Evolutionary conservation across 2,113 vertebrate species (phyloP), one percentile per base, ranked within the genome.

Genomic region (Siniperca knerii): DNA sequence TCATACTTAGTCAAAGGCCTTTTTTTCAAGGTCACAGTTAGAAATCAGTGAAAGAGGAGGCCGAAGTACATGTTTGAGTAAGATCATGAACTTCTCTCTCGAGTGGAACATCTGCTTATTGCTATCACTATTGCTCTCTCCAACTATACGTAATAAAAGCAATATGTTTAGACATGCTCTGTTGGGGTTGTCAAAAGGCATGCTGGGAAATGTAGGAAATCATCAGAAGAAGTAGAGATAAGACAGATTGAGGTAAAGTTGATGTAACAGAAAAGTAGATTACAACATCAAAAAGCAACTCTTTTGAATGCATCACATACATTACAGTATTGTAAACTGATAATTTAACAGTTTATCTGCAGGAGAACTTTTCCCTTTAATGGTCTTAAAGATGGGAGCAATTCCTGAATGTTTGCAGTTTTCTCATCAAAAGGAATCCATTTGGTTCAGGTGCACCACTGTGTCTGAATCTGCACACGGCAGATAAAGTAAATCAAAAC

Each of bases 401-500:
- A 37, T 20, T 64, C 40, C 13, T 58, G 13, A 67, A 40, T 77
- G 52, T 73, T 50, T 48, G 64, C 21, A 25, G 12, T 69, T 74
- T 52, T 29, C 70, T 60, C 65, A 75, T 75, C 72, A 66, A 25
- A 66, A 67, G 58, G 29, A 68, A 75, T 72, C 55, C 8, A 5
- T 35, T 78, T 29, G 80, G 42, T 81, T 75, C 23, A 40, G 48
- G 23, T 87, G 44, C 77, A 57, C 40, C 54, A 25, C 37, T n/a
- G 50, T 70, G 23, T 67, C 54, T 21, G 52, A 73, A 84, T 75
- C 55, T 82, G 44, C 60, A 75, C 67, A 20, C 46, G 9, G 44
- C 57, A 69, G 70, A 82, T 82, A 87, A 79, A 79, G 71, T 83
- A 70, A 81, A 74, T 76, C 60, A 70, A 75, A 82, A 25, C 5